Evolutionary conservation across 2,888 invertebrate species (phyloP).

Genomic region (Prionchulus punctatus): DNA sequence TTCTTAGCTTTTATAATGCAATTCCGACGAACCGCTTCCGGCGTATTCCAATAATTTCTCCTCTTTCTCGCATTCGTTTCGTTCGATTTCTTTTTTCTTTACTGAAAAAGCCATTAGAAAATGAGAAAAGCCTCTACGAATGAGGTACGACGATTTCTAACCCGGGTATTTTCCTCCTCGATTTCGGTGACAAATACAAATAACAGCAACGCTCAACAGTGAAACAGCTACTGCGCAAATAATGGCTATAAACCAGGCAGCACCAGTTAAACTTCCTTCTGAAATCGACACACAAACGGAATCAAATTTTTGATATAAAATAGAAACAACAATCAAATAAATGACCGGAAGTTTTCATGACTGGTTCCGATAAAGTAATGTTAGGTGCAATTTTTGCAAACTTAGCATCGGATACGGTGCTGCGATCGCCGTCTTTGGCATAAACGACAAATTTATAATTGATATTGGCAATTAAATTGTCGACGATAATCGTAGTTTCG

Average conservation of each 20-base stretch:
- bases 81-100: slow-evolving; percentile 20
- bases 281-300: too few relatives aligned
- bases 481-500: background rate
- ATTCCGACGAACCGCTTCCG: too few relatives aligned
- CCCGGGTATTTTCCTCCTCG: slow-evolving; percentile 14
- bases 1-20: too few relatives aligned
- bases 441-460: background rate
- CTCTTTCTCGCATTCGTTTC: slow-evolving; percentile 17
- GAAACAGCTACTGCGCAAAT: slow-evolving; percentile 30
- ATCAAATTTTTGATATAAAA: too few relatives aligned
- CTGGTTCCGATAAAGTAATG: too few relatives aligned
- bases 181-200: slow-evolving; percentile 20
- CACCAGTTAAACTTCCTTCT: slow-evolving; percentile 23
- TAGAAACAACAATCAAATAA: too few relatives aligned
- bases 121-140: too few relatives aligned
- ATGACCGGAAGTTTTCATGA: too few relatives aligned
- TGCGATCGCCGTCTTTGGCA: background rate
- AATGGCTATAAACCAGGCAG: slow-evolving; percentile 38
- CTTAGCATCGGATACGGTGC: background rate
- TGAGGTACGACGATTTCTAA: too few relatives aligned
- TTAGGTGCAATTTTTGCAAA: too few relatives aligned
- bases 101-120: too few relatives aligned
- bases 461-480: background rate
- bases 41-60: too few relatives aligned
- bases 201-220: slow-evolving; percentile 26